Conservation (phyloP, 2,113 vertebrate species). For the Rousettus leschenaultii region DNA sequence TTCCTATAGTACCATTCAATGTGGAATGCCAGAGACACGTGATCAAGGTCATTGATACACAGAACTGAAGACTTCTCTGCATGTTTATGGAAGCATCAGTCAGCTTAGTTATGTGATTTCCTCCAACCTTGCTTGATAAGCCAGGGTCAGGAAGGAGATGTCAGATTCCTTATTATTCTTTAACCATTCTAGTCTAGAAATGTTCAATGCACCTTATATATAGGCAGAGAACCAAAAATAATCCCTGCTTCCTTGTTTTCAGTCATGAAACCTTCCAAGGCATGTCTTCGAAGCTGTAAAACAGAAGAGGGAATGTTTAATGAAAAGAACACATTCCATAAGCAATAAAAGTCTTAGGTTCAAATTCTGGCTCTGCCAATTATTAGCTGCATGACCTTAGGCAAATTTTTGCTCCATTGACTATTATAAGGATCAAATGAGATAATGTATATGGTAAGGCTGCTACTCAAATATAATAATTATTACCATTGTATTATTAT, state of each 20-base stretch:
- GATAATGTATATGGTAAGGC: neutral
- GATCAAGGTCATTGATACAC: neutral
- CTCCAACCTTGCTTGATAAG: neutral
- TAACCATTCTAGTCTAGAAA: neutral
- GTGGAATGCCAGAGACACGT: neutral
- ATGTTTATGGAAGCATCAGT: neutral
- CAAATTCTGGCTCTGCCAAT: neutral
- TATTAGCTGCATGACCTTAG: neutral
- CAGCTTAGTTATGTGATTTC: neutral
- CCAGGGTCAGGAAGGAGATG: neutral
- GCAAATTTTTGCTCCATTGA: neutral
- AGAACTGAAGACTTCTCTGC: neutral
- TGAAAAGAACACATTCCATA: neutral
- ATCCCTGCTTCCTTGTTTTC: constrained; percentile 74
- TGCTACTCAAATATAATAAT: neutral
- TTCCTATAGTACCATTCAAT: neutral
- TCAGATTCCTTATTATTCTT: neutral
- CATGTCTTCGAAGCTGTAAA: constrained; percentile 61
- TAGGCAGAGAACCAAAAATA: constrained; percentile 78
- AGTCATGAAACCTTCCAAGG: constrained; percentile 66
- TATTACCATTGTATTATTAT: neutral
- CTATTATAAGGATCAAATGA: neutral
- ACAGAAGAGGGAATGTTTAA: constrained; percentile 13
- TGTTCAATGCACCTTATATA: constrained; percentile 77
- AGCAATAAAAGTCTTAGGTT: neutral